Conservation (phyloP, 2,797 vertebrate genomes). For the Oophaga sylvatica region DNA sequence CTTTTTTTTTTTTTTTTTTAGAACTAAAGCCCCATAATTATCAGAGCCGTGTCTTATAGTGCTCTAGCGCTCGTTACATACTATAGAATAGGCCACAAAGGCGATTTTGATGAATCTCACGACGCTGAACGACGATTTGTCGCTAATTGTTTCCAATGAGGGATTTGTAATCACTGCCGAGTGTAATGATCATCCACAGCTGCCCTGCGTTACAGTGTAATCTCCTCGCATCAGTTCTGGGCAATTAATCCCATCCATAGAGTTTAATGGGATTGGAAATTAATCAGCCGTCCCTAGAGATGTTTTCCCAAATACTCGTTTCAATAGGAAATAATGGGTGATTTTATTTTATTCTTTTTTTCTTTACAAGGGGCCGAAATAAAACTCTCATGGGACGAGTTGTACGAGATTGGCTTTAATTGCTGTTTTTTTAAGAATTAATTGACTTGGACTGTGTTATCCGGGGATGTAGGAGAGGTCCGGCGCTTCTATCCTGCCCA, state of each 20-base stretch:
- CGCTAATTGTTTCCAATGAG: constrained; percentile 10
- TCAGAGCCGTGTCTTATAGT: neutral
- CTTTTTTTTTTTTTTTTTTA: too few species aligned
- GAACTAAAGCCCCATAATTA: too few species aligned
- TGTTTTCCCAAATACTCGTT: neutral
- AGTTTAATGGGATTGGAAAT: constrained; percentile 21
- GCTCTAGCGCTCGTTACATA: neutral
- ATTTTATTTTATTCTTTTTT: neutral
- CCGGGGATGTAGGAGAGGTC: neutral
- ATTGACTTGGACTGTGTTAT: neutral
- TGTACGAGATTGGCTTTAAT: constrained; percentile 4
- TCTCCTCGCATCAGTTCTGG: constrained; percentile 8
- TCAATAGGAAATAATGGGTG: neutral
- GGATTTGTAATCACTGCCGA: neutral
- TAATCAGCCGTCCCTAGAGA: neutral
- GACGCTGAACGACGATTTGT: neutral
- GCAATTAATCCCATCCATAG: constrained; percentile 17
- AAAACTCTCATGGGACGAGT: neutral
- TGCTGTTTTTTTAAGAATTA: neutral
- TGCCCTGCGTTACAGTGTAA: constrained; percentile 27
- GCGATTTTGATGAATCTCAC: neutral
- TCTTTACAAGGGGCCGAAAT: neutral
- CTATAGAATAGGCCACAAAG: neutral
- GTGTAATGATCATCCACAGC: constrained; percentile 7
- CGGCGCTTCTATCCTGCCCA: too few species aligned